Percentiles rank a stretch among this genome's conserved stretches.
Conservation (phyloP, 2,113 vertebrate genomes). For the Phocoena sinus region DNA sequence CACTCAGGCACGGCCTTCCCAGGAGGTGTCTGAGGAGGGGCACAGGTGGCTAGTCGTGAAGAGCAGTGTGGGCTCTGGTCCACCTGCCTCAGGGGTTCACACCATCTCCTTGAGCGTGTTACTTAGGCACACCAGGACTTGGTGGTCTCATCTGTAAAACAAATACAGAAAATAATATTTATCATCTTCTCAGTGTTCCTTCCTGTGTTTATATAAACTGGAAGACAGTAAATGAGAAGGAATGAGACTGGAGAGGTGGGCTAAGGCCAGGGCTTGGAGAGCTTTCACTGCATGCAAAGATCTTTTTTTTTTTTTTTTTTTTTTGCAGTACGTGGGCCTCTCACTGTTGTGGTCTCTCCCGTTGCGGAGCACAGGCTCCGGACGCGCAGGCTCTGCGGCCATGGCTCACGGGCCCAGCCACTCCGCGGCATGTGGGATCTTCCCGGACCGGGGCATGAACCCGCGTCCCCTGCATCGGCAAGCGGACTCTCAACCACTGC, state of each 20-base stretch:
- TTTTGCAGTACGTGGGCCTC: rapidly evolving
- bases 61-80: background rate
- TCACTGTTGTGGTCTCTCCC: too few relatives aligned
- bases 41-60: background rate
- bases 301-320: background rate
- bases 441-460: too few relatives aligned
- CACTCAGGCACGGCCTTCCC: background rate
- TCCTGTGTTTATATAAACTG: background rate
- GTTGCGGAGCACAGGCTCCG: too few relatives aligned
- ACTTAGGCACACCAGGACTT: background rate
- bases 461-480: too few relatives aligned
- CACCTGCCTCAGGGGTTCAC: background rate
- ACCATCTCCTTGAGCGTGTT: background rate
- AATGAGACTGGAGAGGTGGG: background rate
- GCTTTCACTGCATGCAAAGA: background rate
- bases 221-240: background rate
- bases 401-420: too few relatives aligned
- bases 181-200: background rate
- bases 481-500: too few relatives aligned
- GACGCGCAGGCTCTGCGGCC: too few relatives aligned
- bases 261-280: background rate
- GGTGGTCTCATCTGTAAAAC: background rate
- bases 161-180: background rate
- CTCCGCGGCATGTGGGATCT: too few relatives aligned
- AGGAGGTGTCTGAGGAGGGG: background rate